Evolutionary conservation across 2,113 vertebrate species (phyloP), one percentile per base, ranked within the genome.

Genomic region (Alexandromys fortis): DNA sequence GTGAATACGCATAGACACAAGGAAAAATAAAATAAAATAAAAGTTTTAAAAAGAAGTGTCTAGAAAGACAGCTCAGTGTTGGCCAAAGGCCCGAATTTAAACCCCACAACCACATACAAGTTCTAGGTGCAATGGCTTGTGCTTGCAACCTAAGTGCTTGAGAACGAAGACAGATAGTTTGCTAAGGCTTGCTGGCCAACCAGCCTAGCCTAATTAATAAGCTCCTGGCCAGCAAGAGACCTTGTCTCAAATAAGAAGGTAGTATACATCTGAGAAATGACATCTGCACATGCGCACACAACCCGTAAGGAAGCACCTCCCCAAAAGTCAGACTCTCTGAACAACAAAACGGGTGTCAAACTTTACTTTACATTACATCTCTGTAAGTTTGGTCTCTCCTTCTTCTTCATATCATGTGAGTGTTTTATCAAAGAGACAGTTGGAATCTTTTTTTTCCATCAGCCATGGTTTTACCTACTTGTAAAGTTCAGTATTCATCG

Each of bases 401-500:
- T 89, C 38, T 52, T 65, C 88, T 78, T 83, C 26, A 89, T 47
- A 19, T 33, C 75, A 47, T 22, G 33, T 87, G 86, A 82, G 68
- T 63, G 92, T 91, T 92, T 76, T 93, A 86, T 91, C 61, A 92
- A 47, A 86, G 89, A 91, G 3, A 90, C 45, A 47, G 47, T 82
- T 49, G 78, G 76, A 91, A 92, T 92, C 0, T 85, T 97, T 97
- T 97, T 95, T 94, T 94, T 19, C 55, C 76, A 96, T 45, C 9
- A 89, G 87, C 92, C 17, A 93, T n/a, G 19, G 0, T 97, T 97
- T 98, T 97, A 97, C 96, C 85, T 96, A 89, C 94, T 97, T 97
- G 89, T 96, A 96, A 97, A 95, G 94, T 96, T 98, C 98, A 98
- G 96, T 98, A 98, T 97, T 98, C 97, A 98, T 96, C 91, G 97